These are phyloP conservation scores for Enteromius viviparus DNA, from an alignment of 2,797 vertebrate species.

Conservation along the genomic window DNA sequence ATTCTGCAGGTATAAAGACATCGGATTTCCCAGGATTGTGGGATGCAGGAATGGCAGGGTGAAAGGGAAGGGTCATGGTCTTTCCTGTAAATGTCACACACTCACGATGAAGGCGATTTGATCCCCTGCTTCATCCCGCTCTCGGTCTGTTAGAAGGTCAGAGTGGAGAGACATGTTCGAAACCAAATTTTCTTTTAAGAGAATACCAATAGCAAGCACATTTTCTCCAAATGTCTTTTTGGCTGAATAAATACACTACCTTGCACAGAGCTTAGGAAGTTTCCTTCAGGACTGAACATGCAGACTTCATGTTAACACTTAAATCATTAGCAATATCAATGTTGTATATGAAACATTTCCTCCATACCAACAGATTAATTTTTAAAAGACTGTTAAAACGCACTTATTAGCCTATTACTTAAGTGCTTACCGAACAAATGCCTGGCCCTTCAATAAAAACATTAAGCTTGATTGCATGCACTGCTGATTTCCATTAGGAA, in stretches of 20 bases:
- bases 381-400: background rate
- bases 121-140: constrained; percentile 66
- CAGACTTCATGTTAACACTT: too few relatives aligned
- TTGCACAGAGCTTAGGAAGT: background rate
- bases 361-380: background rate
- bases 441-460: background rate
- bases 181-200: constrained; percentile 56
- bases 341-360: too few relatives aligned
- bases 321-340: background rate
- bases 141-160: constrained; percentile 76
- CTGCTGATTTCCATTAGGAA: background rate
- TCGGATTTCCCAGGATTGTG: background rate
- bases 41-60: constrained; percentile 46
- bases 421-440: background rate
- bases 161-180: constrained; percentile 48
- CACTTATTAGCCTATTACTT: background rate
- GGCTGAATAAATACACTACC: background rate
- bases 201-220: background rate
- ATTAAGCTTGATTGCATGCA: background rate
- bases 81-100: constrained; percentile 83
- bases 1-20: constrained; percentile 19
- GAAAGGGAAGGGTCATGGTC: constrained; percentile 80
- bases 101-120: constrained; percentile 74
- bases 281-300: background rate
- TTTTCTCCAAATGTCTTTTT: background rate